phyloP scores from a whole-genome alignment of 2,888 invertebrate species.

The Eudasyphora cyanicolor region DNA sequence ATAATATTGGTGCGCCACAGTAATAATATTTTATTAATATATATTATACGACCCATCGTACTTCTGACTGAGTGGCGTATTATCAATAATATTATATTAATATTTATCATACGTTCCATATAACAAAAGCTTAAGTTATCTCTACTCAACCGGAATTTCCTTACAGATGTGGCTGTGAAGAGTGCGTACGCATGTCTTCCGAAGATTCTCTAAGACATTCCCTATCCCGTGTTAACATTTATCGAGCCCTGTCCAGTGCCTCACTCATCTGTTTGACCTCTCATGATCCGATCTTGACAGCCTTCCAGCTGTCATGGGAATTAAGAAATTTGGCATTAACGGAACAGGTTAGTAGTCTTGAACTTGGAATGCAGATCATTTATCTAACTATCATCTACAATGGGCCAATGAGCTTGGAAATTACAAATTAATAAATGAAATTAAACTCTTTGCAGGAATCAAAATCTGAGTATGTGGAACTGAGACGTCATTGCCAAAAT shows the following conservation, averaged over 20 bases:
- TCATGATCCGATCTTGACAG: constrained; percentile 94
- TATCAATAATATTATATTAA: too few species aligned
- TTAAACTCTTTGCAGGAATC: constrained; percentile 84
- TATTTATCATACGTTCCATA: neutral
- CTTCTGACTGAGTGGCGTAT: too few species aligned
- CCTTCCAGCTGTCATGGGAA: constrained; percentile 97
- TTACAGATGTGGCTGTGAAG: constrained; percentile 90
- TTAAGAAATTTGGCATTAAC: constrained; percentile 92
- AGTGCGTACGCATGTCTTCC: constrained; percentile 88
- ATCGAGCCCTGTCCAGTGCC: constrained; percentile 94
- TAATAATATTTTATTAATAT: too few species aligned
- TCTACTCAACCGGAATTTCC: too few species aligned
- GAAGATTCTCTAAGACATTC: constrained; percentile 91
- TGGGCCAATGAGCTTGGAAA: too few species aligned
- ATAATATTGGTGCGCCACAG: too few species aligned
- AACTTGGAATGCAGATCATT: too few species aligned
- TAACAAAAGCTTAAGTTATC: neutral
- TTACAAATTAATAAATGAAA: neutral
- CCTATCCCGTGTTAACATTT: constrained; percentile 93
- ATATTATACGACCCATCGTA: too few species aligned
- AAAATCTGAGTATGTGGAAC: constrained; percentile 92
- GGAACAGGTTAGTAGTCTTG: constrained; percentile 87
- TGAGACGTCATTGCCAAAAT: constrained; percentile 92
- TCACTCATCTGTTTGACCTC: constrained; percentile 96
- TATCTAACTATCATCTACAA: too few species aligned